A percentile compares a stretch with the other conserved stretches of the same genome.
phyloP scores from a whole-genome alignment of 92 coral and sea anemone genomes.

The Porites evermanni region DNA sequence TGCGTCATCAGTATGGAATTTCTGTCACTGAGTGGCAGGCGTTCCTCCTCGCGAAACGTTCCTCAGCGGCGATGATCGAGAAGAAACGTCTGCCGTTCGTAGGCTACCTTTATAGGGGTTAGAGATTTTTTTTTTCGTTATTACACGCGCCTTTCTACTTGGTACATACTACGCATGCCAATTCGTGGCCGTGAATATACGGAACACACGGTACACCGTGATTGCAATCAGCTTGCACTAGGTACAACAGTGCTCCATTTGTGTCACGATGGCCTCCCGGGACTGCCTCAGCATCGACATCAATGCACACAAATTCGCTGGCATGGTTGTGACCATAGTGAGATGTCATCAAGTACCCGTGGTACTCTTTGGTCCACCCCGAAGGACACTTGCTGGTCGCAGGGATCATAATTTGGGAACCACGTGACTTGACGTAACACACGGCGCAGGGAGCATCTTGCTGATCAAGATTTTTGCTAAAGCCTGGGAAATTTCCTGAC shows the following conservation, averaged over 20 bases:
- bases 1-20: too few species aligned
- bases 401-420: slow-evolving; percentile 82
- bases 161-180: slow-evolving; percentile 87
- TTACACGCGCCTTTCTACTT: neutral
- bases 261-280: slow-evolving; percentile 41
- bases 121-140: neutral
- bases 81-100: too few species aligned
- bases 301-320: slow-evolving; percentile 75
- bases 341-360: slow-evolving; percentile 84
- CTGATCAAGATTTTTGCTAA: slow-evolving; percentile 42
- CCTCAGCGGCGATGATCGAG: too few species aligned
- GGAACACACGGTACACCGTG: slow-evolving; percentile 72
- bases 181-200: slow-evolving; percentile 65
- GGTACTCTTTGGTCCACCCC: slow-evolving; percentile 88
- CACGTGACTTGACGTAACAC: slow-evolving; percentile 82
- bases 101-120: too few species aligned
- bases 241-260: slow-evolving; percentile 77
- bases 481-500: slow-evolving; percentile 38
- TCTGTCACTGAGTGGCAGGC: too few species aligned
- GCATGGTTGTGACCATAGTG: slow-evolving; percentile 59
- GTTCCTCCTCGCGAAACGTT: too few species aligned
- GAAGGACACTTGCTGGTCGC: slow-evolving; percentile 82
- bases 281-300: slow-evolving; percentile 58
- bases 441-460: slow-evolving; percentile 85
- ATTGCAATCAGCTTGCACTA: slow-evolving; percentile 67